These are phyloP conservation scores for Lomographa bimaculata DNA, from an alignment of 2,888 invertebrate genomes.

Conservation along the genomic window DNA sequence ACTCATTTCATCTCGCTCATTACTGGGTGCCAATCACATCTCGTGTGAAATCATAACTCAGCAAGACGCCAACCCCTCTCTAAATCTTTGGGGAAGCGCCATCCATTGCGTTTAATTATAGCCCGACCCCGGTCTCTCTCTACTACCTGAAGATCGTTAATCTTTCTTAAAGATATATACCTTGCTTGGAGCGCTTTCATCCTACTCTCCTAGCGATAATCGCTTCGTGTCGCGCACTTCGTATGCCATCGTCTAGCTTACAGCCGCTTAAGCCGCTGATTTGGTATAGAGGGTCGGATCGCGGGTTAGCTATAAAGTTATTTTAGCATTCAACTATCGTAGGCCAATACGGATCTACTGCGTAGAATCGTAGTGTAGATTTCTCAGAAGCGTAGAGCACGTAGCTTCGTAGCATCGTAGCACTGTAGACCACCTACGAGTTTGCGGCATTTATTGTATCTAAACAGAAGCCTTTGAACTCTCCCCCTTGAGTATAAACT, in stretches of 20 bases:
- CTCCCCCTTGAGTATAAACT: conserved; percentile 63
- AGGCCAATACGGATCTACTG: no score
- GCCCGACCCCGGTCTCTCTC: conserved; percentile 67
- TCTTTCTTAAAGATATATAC: conserved; percentile 83
- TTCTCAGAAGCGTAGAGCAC: not conserved
- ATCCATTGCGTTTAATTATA: conserved; percentile 82
- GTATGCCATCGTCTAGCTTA: conserved; percentile 38
- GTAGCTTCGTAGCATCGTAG: conserved; percentile 12
- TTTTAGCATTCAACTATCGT: no score
- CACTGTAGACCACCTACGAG: conserved; percentile 22
- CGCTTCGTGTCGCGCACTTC: conserved; percentile 64
- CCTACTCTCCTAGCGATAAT: conserved; percentile 63
- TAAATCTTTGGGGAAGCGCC: conserved; percentile 78
- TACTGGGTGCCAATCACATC: conserved; percentile 75
- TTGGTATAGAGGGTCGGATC: conserved; percentile 42
- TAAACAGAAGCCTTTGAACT: conserved; percentile 72
- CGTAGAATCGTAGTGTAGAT: conserved; percentile 2
- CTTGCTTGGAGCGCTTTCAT: conserved; percentile 61
- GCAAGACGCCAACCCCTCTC: conserved; percentile 73
- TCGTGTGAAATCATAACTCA: conserved; percentile 81
- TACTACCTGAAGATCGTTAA: conserved; percentile 80
- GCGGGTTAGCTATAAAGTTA: conserved; percentile 17
- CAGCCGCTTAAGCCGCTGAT: conserved; percentile 49
- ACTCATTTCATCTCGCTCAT: conserved; percentile 65
- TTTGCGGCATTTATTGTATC: conserved; percentile 38